These are phyloP conservation scores for Rhorus exstirpatorius DNA, from an alignment of 2,888 invertebrate genomes.

Conservation along the genomic window DNA sequence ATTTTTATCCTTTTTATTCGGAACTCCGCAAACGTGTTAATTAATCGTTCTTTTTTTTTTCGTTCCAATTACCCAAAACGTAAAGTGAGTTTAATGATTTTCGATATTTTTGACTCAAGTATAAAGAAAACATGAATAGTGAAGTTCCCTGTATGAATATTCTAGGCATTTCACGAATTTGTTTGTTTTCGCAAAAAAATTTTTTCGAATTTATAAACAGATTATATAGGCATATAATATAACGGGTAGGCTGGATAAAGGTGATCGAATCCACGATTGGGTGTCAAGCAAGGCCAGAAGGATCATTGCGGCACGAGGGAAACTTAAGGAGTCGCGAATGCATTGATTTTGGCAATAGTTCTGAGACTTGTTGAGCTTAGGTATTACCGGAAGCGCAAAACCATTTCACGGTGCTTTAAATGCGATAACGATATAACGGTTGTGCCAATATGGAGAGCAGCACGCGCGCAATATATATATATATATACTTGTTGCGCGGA, in stretches of 20 bases:
- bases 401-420: slow-evolving; percentile 59
- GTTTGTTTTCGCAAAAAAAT: no score
- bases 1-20: background rate
- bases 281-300: no score
- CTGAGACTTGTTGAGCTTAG: slow-evolving; percentile 1
- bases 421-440: slow-evolving; percentile 34
- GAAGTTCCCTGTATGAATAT: no score
- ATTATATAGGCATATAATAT: no score
- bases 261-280: no score
- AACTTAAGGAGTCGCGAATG: slow-evolving; percentile 10
- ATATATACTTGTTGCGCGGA: slow-evolving; percentile 17
- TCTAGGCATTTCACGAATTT: no score
- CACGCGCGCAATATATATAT: slow-evolving; percentile 34
- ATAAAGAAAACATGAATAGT: no score
- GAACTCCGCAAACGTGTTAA: slow-evolving; percentile 6
- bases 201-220: no score
- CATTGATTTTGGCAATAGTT: slow-evolving; percentile 61
- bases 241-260: no score
- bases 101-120: no score
- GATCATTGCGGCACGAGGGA: slow-evolving; percentile 21
- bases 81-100: background rate
- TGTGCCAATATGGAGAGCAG: background rate
- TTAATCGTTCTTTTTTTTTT: slow-evolving; percentile 22
- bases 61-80: background rate
- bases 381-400: slow-evolving; percentile 45